Evolutionary conservation across 2,797 vertebrate genomes (phyloP).

Genomic region (Halcyon leucocephala): DNA sequence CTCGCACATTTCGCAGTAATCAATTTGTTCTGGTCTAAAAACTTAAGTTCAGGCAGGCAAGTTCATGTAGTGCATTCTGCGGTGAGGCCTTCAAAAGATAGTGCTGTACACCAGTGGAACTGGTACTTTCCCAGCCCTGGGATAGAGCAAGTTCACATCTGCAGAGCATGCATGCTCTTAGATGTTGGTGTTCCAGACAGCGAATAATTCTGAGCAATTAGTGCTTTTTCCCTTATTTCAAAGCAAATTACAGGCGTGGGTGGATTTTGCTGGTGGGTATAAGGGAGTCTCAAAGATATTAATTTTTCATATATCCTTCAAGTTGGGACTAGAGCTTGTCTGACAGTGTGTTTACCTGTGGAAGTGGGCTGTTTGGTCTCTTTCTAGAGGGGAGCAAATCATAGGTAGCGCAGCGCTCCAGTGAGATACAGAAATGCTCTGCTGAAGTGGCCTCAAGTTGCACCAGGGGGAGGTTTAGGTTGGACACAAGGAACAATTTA

Average conservation of each 20-base stretch:
- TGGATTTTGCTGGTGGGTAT: slow-evolving; percentile 22
- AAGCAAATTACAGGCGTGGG: slow-evolving; percentile 26
- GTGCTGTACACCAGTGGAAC: background rate
- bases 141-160: background rate
- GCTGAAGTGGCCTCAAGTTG: background rate
- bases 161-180: background rate
- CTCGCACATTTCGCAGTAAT: background rate
- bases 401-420: background rate
- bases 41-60: background rate
- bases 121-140: slow-evolving; percentile 17
- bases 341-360: background rate
- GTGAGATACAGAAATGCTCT: background rate
- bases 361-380: background rate
- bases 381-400: background rate
- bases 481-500: background rate
- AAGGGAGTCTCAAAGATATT: background rate
- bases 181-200: background rate
- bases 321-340: background rate
- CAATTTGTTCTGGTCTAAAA: background rate
- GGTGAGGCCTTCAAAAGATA: background rate
- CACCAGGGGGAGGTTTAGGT: too few relatives aligned
- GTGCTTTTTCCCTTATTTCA: slow-evolving; percentile 9
- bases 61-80: background rate
- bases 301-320: background rate
- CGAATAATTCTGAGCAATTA: background rate